Conservation (phyloP, 35 echinoderm and acorn worm species). For the Anneissia japonica region DNA sequence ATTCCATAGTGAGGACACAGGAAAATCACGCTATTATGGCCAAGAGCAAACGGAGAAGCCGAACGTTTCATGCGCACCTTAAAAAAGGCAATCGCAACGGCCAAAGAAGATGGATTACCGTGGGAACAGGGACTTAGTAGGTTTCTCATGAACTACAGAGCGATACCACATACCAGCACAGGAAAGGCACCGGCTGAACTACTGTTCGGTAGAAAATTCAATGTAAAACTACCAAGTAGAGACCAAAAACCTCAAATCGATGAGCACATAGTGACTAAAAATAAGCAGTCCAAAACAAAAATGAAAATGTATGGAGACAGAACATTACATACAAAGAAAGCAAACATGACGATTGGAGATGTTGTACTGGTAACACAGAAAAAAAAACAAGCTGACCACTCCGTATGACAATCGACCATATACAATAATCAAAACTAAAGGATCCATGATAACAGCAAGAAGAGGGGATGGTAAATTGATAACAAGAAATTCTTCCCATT, state of each 20-base stretch:
- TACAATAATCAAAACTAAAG: background rate
- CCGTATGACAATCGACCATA: background rate
- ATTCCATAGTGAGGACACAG: slow-evolving; percentile 18
- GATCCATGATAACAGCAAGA: too few species aligned
- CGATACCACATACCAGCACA: slow-evolving; percentile 52
- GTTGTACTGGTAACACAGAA: background rate
- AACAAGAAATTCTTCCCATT: too few species aligned
- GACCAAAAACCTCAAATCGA: background rate
- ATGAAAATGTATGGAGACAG: background rate
- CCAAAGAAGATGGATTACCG: slow-evolving; percentile 30
- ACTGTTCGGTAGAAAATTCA: slow-evolving; percentile 35
- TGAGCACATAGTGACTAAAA: background rate
- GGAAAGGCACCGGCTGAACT: slow-evolving; percentile 37
- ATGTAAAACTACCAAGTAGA: background rate
- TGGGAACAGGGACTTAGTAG: slow-evolving; percentile 54
- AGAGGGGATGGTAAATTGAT: too few species aligned
- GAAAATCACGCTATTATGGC: slow-evolving; percentile 65
- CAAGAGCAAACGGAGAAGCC: slow-evolving; percentile 74
- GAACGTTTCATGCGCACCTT: slow-evolving; percentile 65
- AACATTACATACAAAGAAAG: background rate
- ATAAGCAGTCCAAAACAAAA: background rate
- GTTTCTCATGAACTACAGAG: slow-evolving; percentile 65
- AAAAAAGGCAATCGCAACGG: slow-evolving; percentile 49
- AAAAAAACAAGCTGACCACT: background rate
- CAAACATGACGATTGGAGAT: background rate